These are phyloP conservation scores for Botia almorhae DNA, from an alignment of 2,797 vertebrate species.

Conservation along the genomic window DNA sequence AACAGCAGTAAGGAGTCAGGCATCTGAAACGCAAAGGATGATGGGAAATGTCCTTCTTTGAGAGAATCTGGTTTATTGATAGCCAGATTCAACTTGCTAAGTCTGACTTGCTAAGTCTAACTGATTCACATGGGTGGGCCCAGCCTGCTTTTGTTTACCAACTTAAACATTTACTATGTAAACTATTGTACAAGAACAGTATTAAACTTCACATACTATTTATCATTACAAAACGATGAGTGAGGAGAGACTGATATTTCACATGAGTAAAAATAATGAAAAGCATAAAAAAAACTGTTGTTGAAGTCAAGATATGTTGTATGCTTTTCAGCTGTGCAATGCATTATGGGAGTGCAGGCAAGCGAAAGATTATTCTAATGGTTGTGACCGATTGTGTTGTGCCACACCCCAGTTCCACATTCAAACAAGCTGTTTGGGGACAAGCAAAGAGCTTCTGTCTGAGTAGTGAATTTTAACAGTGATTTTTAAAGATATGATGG, in stretches of 20 bases:
- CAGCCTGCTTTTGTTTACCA: too few species aligned
- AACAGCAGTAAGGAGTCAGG: not conserved
- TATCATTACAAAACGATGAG: too few species aligned
- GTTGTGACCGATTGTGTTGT: not conserved
- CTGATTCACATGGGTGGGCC: too few species aligned
- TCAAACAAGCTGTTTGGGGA: not conserved
- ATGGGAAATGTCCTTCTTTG: conserved; percentile 6
- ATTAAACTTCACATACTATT: too few species aligned
- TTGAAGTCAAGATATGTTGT: not conserved
- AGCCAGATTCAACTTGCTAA: too few species aligned
- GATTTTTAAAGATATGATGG: not conserved
- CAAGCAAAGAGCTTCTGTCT: not conserved
- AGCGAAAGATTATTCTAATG: not conserved
- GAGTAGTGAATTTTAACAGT: not conserved
- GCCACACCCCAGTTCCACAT: not conserved
- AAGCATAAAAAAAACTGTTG: too few species aligned
- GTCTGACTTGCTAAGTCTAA: too few species aligned
- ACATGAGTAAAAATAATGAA: too few species aligned
- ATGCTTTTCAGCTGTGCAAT: not conserved
- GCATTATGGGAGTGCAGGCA: not conserved
- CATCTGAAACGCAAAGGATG: conserved; percentile 15
- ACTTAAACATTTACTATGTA: too few species aligned
- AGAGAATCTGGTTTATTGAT: not conserved
- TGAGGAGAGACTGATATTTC: too few species aligned
- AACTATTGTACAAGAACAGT: too few species aligned